Percentiles rank a stretch among this genome's conserved stretches.
Evolutionary conservation across 2,113 vertebrate genomes (phyloP).

Genomic region (Phyllostomus discolor): DNA sequence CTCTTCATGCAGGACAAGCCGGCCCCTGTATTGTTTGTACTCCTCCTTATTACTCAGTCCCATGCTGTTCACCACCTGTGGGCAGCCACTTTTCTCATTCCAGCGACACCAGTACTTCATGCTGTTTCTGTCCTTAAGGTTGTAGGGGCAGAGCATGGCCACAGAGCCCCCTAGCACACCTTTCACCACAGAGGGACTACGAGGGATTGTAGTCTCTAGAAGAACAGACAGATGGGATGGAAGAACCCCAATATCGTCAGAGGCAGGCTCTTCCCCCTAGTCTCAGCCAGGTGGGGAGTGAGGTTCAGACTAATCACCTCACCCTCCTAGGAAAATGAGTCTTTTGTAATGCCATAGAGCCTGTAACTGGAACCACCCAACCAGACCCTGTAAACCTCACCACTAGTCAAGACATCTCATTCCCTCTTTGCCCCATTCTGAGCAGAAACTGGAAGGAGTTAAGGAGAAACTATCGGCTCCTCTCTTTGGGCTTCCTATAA

Average conservation of each 20-base stretch:
- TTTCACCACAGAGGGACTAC: neutral
- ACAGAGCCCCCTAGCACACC: constrained; percentile 72
- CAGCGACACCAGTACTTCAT: constrained; percentile 77
- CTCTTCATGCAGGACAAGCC: constrained; percentile 61
- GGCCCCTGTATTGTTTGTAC: fast-evolving
- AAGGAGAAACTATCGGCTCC: neutral
- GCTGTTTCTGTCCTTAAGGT: neutral
- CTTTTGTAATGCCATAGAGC: neutral
- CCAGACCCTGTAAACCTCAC: neutral
- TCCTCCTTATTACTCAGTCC: neutral
- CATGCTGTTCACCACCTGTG: neutral
- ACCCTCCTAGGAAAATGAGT: neutral
- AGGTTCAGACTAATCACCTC: neutral
- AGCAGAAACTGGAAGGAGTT: neutral
- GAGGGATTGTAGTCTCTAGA: constrained; percentile 64
- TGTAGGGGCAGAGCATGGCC: constrained; percentile 70
- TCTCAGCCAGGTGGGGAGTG: neutral
- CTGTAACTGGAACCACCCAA: neutral
- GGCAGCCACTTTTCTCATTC: neutral
- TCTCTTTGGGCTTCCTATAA: neutral
- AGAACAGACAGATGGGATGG: neutral
- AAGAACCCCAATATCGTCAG: fast-evolving
- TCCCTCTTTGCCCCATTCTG: neutral
- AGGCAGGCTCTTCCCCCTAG: neutral
- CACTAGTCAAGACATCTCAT: fast-evolving